phyloP scores from a whole-genome alignment of 2,113 vertebrate species.

The Channa maculata region DNA sequence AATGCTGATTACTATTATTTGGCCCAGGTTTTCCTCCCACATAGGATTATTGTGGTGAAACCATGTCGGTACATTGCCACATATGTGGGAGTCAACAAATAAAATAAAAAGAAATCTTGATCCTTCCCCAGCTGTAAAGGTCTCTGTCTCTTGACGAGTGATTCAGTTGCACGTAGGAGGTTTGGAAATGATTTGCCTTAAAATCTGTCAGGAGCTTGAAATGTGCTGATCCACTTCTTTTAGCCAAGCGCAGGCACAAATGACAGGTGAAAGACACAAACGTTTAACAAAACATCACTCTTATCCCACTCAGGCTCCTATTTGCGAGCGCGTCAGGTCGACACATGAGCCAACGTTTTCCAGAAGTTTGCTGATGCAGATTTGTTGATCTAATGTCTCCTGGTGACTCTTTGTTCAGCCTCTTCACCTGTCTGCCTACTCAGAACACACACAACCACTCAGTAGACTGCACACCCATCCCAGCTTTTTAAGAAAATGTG shows the following conservation, averaged over 20 bases:
- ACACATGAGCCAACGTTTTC: conserved; percentile 52
- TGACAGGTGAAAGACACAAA: conserved; percentile 45
- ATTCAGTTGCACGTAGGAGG: conserved; percentile 67
- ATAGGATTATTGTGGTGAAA: conserved; percentile 30
- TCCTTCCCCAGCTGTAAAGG: conserved; percentile 22
- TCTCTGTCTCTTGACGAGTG: conserved; percentile 40
- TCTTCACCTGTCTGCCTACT: conserved; percentile 59
- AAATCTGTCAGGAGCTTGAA: conserved; percentile 50
- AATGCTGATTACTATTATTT: conserved; percentile 17
- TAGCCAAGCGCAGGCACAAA: conserved; percentile 29
- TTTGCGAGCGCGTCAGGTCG: conserved; percentile 12
- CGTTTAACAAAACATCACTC: conserved; percentile 42
- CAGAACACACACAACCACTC: neutral
- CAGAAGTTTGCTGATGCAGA: conserved; percentile 52
- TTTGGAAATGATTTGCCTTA: conserved; percentile 41
- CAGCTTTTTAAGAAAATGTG: conserved; percentile 16
- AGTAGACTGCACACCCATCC: neutral
- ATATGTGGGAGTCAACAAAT: conserved; percentile 56
- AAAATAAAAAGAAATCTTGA: neutral
- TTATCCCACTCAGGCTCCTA: conserved; percentile 37
- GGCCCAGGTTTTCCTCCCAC: conserved; percentile 50
- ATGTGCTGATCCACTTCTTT: conserved; percentile 48
- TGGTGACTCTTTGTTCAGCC: conserved; percentile 39
- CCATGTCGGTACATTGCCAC: conserved; percentile 37
- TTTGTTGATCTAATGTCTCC: conserved; percentile 35